These are phyloP conservation scores for Leuciscus waleckii DNA, from an alignment of 2,797 vertebrate species.

Conservation along the genomic window DNA sequence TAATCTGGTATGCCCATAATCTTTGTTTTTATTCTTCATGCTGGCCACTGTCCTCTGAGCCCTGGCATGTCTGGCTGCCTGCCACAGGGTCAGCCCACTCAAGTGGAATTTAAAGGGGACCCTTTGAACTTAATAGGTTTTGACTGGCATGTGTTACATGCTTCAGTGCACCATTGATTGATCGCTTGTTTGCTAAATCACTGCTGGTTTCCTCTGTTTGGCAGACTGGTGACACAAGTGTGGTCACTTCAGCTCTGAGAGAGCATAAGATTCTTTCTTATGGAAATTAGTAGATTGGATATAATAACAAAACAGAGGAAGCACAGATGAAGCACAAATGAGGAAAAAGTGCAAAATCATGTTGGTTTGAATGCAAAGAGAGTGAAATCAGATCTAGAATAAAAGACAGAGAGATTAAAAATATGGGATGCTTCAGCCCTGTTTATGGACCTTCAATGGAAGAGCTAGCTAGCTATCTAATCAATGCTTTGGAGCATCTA, in stretches of 20 bases:
- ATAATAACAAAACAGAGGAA: conserved; percentile 7
- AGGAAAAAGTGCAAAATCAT: not conserved
- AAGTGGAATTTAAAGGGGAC: conserved; percentile 87
- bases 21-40: conserved; percentile 29
- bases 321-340: not conserved
- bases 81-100: conserved; percentile 83
- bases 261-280: conserved; percentile 6
- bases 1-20: not conserved
- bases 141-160: conserved; percentile 93
- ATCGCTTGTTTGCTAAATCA: conserved; percentile 94
- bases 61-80: conserved; percentile 77
- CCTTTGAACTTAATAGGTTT: conserved; percentile 93
- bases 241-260: conserved; percentile 73
- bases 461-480: conserved; percentile 36
- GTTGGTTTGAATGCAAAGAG: not conserved
- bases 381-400: not conserved
- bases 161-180: conserved; percentile 93
- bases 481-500: conserved; percentile 46
- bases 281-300: not conserved
- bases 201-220: conserved; percentile 86
- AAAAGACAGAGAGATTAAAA: not conserved
- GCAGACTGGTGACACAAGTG: conserved; percentile 82
- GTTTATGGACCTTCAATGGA: conserved; percentile 37
- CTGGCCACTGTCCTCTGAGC: conserved; percentile 68
- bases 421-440: conserved; percentile 25